These are phyloP conservation scores for Vanessa cardui DNA, from an alignment of 2,888 invertebrate species.

Conservation along the genomic window DNA sequence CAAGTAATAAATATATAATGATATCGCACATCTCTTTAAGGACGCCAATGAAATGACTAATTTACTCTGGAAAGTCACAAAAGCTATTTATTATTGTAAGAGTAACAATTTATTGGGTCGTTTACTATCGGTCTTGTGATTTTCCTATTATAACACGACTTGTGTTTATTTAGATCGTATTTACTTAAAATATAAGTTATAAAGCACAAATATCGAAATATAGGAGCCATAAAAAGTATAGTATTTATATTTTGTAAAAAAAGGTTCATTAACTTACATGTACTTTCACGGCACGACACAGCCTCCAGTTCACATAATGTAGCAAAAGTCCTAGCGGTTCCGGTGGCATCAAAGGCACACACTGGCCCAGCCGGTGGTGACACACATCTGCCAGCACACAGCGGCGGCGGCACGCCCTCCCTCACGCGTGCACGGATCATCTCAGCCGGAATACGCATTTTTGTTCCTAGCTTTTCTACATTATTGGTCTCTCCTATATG, in stretches of 20 bases:
- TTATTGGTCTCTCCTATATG: slow-evolving; percentile 58
- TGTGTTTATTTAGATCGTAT: background rate
- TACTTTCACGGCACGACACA: slow-evolving; percentile 82
- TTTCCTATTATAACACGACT: slow-evolving; percentile 2
- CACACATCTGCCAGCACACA: slow-evolving; percentile 69
- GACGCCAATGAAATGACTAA: slow-evolving; percentile 35
- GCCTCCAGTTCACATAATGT: slow-evolving; percentile 83
- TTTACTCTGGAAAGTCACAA: slow-evolving; percentile 38
- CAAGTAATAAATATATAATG: background rate
- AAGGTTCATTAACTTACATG: slow-evolving; percentile 68
- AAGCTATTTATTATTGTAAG: slow-evolving; percentile 34
- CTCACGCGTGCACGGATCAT: slow-evolving; percentile 58
- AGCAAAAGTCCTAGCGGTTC: slow-evolving; percentile 80
- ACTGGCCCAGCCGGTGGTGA: slow-evolving; percentile 79
- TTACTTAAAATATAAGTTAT: background rate
- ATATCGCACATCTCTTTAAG: slow-evolving; percentile 25
- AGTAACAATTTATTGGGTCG: slow-evolving; percentile 9
- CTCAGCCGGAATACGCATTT: slow-evolving; percentile 54
- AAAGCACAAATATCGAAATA: too few species aligned
- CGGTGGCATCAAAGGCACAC: slow-evolving; percentile 83
- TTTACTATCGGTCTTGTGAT: slow-evolving; percentile 9
- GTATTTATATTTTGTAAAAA: too few species aligned
- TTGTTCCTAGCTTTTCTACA: slow-evolving; percentile 45
- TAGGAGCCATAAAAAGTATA: too few species aligned
- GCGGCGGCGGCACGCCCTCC: slow-evolving; percentile 72